A percentile compares a stretch with the other conserved stretches of the same genome.
These are phyloP conservation scores for Stylophora pistillata DNA, from an alignment of 64 coral and sea anemone species.

Conservation along the genomic window DNA sequence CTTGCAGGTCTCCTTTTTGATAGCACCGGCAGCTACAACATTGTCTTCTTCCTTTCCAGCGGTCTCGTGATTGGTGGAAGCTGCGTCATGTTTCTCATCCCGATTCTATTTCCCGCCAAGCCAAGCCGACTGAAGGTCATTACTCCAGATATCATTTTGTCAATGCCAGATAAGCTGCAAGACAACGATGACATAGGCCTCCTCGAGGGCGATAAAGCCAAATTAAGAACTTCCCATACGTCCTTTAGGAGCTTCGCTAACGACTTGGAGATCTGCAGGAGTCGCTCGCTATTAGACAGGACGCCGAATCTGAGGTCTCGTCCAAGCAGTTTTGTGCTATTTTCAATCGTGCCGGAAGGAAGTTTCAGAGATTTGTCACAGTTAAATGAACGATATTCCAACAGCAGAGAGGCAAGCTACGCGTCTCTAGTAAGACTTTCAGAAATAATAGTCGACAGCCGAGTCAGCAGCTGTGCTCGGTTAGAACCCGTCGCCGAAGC, in stretches of 20 bases:
- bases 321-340: conserved; percentile 55
- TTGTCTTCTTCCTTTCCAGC: conserved; percentile 80
- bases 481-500: conserved; percentile 20
- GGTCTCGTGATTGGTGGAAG: conserved; percentile 59
- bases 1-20: conserved; percentile 80
- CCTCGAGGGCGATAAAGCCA: conserved; percentile 1
- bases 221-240: conserved; percentile 10
- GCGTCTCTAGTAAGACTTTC: conserved; percentile 21
- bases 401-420: conserved; percentile 11
- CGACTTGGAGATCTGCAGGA: conserved; percentile 21
- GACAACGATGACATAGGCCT: conserved; percentile 10
- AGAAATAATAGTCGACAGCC: conserved; percentile 19
- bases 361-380: conserved; percentile 46
- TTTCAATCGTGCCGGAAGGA: conserved; percentile 57
- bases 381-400: conserved; percentile 30
- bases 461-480: conserved; percentile 3
- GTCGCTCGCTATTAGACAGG: conserved; percentile 18
- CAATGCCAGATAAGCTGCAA: not conserved
- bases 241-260: conserved; percentile 34
- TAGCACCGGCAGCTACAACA: conserved; percentile 72
- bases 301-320: conserved; percentile 1
- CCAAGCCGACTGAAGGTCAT: not conserved
- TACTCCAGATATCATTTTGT: not conserved
- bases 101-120: not conserved
- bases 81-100: conserved; percentile 85